These are phyloP conservation scores for Macquaria australasica DNA, from an alignment of 2,113 vertebrate species.

Conservation along the genomic window DNA sequence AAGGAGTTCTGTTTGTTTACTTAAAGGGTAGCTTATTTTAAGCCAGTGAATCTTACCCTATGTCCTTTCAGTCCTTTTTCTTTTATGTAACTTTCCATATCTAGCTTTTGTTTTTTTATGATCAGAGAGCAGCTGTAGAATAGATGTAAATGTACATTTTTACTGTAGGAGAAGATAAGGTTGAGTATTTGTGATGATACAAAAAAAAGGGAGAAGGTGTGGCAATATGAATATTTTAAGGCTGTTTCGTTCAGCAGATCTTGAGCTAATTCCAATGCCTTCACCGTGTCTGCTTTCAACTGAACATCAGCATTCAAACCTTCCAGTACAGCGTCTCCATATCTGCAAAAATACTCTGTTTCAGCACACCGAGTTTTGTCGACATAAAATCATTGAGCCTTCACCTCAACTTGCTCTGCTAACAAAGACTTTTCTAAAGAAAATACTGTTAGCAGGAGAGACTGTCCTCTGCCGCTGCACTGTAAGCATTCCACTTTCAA, in stretches of 20 bases:
- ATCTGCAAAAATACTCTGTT: slow-evolving; percentile 26
- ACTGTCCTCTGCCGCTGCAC: slow-evolving; percentile 16
- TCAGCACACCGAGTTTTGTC: slow-evolving; percentile 18
- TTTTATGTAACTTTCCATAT: not conserved
- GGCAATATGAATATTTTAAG: not conserved
- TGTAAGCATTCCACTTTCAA: slow-evolving; percentile 74
- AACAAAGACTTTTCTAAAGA: slow-evolving; percentile 46
- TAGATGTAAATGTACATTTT: not conserved
- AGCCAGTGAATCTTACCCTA: not conserved
- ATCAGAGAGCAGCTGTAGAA: not conserved
- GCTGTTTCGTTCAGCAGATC: not conserved
- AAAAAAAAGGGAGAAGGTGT: not conserved
- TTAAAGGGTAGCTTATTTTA: not conserved
- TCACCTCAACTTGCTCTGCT: slow-evolving; percentile 23
- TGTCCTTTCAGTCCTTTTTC: not conserved
- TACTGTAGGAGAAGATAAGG: not conserved
- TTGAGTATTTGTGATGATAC: not conserved
- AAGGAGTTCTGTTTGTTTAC: not conserved
- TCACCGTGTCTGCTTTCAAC: not conserved
- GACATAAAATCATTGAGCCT: slow-evolving; percentile 44
- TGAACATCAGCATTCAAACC: not conserved
- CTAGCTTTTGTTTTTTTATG: not conserved
- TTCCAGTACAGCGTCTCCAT: not conserved
- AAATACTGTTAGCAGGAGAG: slow-evolving; percentile 28
- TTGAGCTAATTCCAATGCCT: not conserved